Conservation (phyloP, 92 coral and sea anemone genomes). For the Palythoa heliodiscus region DNA sequence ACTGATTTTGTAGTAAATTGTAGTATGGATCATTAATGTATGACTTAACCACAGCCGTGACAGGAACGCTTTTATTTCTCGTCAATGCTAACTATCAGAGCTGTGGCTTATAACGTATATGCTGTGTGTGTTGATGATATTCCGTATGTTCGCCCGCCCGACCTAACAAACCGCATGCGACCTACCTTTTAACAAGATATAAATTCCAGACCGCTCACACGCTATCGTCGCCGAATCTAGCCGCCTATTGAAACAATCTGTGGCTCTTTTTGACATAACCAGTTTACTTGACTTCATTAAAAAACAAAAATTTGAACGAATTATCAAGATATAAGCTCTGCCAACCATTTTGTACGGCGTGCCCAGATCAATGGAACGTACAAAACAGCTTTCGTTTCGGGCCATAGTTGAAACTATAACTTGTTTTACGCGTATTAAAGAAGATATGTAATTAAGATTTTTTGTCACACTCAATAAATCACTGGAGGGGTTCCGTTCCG, state of each 20-base stretch:
- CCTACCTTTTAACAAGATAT: not conserved
- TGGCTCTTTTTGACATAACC: not conserved
- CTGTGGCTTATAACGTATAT: not conserved
- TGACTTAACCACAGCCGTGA: conserved; percentile 5
- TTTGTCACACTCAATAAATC: conserved; percentile 16
- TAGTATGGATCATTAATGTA: conserved; percentile 1
- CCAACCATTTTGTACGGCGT: conserved; percentile 4
- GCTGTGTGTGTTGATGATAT: not conserved
- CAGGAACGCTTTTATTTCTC: conserved; percentile 10
- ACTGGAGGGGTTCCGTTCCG: conserved; percentile 12
- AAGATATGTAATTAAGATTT: not conserved
- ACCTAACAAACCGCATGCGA: not conserved
- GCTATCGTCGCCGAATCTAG: conserved; percentile 3
- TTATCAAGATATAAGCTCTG: not conserved
- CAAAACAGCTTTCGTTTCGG: not conserved
- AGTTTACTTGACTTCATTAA: not conserved
- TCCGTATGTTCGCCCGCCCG: not conserved
- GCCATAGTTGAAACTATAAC: not conserved
- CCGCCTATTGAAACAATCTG: not conserved
- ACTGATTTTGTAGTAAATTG: conserved; percentile 1
- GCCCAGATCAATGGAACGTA: not conserved
- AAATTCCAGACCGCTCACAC: not conserved
- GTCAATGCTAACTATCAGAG: conserved; percentile 2
- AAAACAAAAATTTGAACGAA: conserved; percentile 27
- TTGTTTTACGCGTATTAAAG: not conserved